Percentiles rank a stretch among this genome's conserved stretches.
phyloP scores from a whole-genome alignment of 2,113 vertebrate species.

The Oenanthe melanoleuca region DNA sequence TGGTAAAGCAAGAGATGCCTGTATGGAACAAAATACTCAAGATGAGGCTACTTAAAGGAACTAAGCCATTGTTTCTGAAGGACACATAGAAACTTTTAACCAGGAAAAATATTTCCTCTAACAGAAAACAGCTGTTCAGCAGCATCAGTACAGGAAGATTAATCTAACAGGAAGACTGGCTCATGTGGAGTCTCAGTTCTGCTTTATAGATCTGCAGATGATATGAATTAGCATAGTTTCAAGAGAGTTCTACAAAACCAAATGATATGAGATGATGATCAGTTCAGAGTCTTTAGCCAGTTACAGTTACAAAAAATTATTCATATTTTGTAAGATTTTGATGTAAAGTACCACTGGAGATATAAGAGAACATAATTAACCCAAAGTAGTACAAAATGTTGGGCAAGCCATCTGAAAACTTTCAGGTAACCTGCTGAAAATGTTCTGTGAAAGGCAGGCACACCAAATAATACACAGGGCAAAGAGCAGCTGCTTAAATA shows the following conservation, averaged over 20 bases:
- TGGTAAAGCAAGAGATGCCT: not conserved
- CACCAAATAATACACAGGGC: not conserved
- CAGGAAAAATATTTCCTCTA: not conserved
- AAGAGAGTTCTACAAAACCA: not conserved
- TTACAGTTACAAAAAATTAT: not conserved
- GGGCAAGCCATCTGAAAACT: not conserved
- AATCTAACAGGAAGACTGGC: not conserved
- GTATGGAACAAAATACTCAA: not conserved
- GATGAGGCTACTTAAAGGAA: not conserved
- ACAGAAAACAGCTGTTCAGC: not conserved
- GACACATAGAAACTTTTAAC: not conserved
- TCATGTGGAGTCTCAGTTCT: conserved; percentile 10
- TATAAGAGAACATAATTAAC: not conserved
- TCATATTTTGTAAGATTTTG: not conserved
- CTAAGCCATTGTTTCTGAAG: not conserved
- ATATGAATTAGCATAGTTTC: not conserved
- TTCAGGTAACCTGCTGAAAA: not conserved
- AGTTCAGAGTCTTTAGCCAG: not conserved
- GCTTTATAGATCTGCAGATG: not conserved
- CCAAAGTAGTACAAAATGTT: not conserved
- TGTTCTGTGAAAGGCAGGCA: not conserved
- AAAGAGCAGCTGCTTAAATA: not conserved
- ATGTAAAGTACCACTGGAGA: not conserved
- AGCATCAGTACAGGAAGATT: not conserved
- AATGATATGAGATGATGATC: not conserved